Evolutionary conservation across 2,888 invertebrate genomes (phyloP).

Genomic region (Himalopsyche japonica): DNA sequence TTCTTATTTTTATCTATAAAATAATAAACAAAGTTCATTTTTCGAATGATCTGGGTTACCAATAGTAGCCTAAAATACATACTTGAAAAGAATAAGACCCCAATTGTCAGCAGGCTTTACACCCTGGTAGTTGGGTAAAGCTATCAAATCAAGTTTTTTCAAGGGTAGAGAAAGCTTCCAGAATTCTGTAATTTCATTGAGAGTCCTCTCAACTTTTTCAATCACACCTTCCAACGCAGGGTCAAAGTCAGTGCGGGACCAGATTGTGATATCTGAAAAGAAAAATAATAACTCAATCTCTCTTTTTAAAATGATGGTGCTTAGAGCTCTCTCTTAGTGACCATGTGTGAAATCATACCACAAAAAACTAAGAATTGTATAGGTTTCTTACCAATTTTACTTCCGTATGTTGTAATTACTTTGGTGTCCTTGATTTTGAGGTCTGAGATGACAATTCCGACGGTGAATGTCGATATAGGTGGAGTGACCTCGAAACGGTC

Average conservation of each 20-base stretch:
- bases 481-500: constrained; percentile 73
- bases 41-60: too few species aligned
- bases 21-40: too few species aligned
- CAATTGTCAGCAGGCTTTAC: constrained; percentile 77
- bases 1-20: too few species aligned
- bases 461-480: constrained; percentile 75
- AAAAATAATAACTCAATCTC: background rate
- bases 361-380: background rate
- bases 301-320: too few species aligned
- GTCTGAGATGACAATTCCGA: constrained; percentile 74
- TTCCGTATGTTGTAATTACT: constrained; percentile 43
- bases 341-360: too few species aligned
- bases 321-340: too few species aligned
- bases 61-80: constrained; percentile 35
- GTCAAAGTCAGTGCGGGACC: constrained; percentile 67
- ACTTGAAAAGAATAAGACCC: constrained; percentile 81
- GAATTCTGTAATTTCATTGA: constrained; percentile 65
- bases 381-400: constrained; percentile 48
- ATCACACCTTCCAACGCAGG: constrained; percentile 62
- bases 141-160: constrained; percentile 71
- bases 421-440: constrained; percentile 50
- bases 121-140: constrained; percentile 71
- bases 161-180: constrained; percentile 70
- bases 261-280: constrained; percentile 59
- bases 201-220: constrained; percentile 61